Evolutionary conservation across 2,888 invertebrate species (phyloP).

Genomic region (Capitulum mitella): DNA sequence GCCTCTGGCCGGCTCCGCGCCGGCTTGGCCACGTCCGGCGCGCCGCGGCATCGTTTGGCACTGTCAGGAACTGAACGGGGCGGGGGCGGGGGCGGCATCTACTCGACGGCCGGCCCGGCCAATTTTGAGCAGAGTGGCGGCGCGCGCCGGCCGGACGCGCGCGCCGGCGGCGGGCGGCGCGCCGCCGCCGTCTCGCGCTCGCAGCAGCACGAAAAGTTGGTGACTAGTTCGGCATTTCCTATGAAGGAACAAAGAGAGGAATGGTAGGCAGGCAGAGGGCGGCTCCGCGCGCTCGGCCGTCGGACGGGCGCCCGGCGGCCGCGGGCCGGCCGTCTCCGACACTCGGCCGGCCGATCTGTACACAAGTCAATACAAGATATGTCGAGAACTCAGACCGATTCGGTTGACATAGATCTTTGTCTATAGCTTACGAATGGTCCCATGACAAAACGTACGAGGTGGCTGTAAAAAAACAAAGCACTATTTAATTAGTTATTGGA

Average conservation of each 20-base stretch:
- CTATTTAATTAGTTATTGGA: constrained; percentile 21
- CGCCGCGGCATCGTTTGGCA: neutral
- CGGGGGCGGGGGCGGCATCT: neutral
- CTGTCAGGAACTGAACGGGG: constrained; percentile 11
- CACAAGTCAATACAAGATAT: neutral
- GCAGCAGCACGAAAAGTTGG: neutral
- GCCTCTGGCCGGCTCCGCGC: neutral
- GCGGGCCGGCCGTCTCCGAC: neutral
- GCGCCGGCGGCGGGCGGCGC: neutral
- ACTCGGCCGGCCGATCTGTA: neutral
- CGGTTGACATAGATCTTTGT: constrained; percentile 1
- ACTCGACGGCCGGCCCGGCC: neutral
- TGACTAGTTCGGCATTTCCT: constrained; percentile 17
- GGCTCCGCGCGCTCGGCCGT: neutral
- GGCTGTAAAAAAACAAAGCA: constrained; percentile 20
- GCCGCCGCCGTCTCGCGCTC: neutral
- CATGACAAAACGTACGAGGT: constrained; percentile 13
- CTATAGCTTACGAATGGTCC: constrained; percentile 17
- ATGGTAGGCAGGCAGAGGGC: neutral
- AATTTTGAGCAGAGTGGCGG: neutral
- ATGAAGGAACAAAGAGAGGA: constrained; percentile 13
- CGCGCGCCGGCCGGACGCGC: neutral
- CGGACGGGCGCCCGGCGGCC: neutral
- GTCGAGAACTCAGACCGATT: constrained; percentile 13
- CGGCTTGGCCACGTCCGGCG: neutral